phyloP scores from a whole-genome alignment of 2,888 invertebrate species.

The Xestia c-nigrum region DNA sequence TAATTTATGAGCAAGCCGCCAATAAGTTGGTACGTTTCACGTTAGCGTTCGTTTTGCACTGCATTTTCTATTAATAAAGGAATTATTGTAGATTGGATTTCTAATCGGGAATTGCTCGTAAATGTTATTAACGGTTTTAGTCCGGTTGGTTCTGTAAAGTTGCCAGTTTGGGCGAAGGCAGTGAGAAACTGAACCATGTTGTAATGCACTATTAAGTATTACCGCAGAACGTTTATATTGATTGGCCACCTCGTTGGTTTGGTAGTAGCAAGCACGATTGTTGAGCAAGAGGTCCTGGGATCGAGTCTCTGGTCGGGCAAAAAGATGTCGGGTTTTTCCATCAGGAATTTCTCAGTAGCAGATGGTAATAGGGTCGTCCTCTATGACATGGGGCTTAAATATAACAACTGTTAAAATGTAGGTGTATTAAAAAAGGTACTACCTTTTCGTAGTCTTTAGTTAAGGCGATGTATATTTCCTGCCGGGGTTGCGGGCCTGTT shows the following conservation, averaged over 20 bases:
- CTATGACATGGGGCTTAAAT: not conserved
- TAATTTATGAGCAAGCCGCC: conserved; percentile 58
- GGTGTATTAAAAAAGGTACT: not conserved
- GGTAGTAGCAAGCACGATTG: too few relatives aligned
- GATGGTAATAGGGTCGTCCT: not conserved
- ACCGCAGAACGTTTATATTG: not conserved
- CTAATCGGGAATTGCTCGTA: conserved; percentile 51
- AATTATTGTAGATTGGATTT: conserved; percentile 61
- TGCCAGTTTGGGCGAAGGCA: not conserved
- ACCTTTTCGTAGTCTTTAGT: too few relatives aligned
- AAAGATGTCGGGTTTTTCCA: too few relatives aligned
- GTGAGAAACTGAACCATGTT: not conserved
- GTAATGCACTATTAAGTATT: not conserved
- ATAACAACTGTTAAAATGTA: not conserved
- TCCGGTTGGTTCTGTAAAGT: conserved; percentile 12
- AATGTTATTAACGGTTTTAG: conserved; percentile 46
- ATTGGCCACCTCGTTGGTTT: not conserved
- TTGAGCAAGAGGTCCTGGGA: too few relatives aligned
- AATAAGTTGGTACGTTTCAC: conserved; percentile 60
- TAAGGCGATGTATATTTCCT: too few relatives aligned
- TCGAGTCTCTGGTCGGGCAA: too few relatives aligned
- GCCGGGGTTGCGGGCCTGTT: too few relatives aligned
- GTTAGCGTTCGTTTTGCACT: conserved; percentile 58
- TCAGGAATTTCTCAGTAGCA: too few relatives aligned
- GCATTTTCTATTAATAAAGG: conserved; percentile 64